Percentiles rank a stretch among this genome's conserved stretches.
phyloP scores from a whole-genome alignment of 2,888 invertebrate genomes.

The Trichogramma evanescens region DNA sequence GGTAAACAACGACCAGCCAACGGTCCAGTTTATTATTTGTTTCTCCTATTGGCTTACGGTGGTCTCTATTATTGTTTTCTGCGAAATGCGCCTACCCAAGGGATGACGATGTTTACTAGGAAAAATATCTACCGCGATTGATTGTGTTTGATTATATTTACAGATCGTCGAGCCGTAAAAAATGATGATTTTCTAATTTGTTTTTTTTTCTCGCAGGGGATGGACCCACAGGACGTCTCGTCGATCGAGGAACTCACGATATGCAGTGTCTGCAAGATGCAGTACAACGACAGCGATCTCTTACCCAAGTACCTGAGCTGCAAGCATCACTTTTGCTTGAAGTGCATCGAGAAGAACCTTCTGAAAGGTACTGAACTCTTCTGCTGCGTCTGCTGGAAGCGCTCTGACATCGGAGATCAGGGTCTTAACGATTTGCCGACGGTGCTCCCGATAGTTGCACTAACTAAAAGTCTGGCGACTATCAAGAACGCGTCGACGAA shows the following conservation, averaged over 20 bases:
- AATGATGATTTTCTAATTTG: background rate
- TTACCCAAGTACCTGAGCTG: slow-evolving; percentile 68
- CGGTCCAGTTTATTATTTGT: too few relatives aligned
- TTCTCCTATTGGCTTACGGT: too few relatives aligned
- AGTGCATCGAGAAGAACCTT: slow-evolving; percentile 63
- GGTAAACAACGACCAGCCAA: too few relatives aligned
- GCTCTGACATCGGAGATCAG: slow-evolving; percentile 62
- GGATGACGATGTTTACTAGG: too few relatives aligned
- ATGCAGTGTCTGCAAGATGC: slow-evolving; percentile 69
- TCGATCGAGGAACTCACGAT: slow-evolving; percentile 69
- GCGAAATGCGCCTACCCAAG: too few relatives aligned
- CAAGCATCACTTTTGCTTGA: slow-evolving; percentile 71
- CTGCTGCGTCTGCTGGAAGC: slow-evolving; percentile 70
- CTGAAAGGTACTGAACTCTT: slow-evolving; percentile 62
- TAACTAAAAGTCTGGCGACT: slow-evolving; percentile 57
- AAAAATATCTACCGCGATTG: too few relatives aligned
- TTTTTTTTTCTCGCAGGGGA: slow-evolving; percentile 40
- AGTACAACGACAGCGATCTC: slow-evolving; percentile 67
- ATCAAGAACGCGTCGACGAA: too few relatives aligned
- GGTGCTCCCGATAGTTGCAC: slow-evolving; percentile 60
- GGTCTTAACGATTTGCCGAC: slow-evolving; percentile 64
- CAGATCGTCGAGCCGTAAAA: background rate
- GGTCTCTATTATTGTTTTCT: too few relatives aligned
- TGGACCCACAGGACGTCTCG: slow-evolving; percentile 58
- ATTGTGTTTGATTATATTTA: too few relatives aligned